Base-by-base conservation (phyloP, 2,113 vertebrate genomes). In the Ceyx cyanopectus region DNA sequence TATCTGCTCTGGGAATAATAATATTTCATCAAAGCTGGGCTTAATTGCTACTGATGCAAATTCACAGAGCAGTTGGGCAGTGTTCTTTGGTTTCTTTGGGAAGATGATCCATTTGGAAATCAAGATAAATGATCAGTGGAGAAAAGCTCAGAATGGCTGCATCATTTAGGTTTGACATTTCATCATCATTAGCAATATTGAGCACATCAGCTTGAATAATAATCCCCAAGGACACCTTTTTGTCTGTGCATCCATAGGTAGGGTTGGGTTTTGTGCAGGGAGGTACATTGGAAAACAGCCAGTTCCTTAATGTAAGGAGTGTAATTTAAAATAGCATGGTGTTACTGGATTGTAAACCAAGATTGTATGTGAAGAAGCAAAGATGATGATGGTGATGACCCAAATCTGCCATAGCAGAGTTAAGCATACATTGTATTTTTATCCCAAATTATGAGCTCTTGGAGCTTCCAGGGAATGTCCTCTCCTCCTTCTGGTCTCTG, bases 21-120 rank as follows among this genome's bases (percentile, higher is more conserved):
- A 45, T 87, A 76, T 91, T 93, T 85, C 65, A 92, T 90, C 61
- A 96, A 76, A 12, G 9, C 92, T 92, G 86, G 63, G 5, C 12
- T 60, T 96, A 95, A 95, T 94, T 95, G 43, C 48, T 92, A 43
- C 61, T 87, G 46, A 83, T 84, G 67, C 23, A 81, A 92, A 87
- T 66, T 85, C 69, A 63, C 41, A 46, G 69, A 75, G 81, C 12
- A 89, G 29, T 37, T 30, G 20, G 3, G 4, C 29, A 9, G 32
- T 26, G 5, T 0, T 18, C 74, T 77, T 48, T 53, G 5, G 45
- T 75, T 43, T 70, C 43, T 76, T 85, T 41, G 8, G n/a, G n/a
- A 67, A 57, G 26, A 70, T 40, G 24, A 83, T 76, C 21, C 8
- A 7, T 86, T 96, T 26, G 73, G 34, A 91, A 95, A 81, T 75